Evolutionary conservation across 1,140 invertebrate genomes (phyloP), one percentile per base, ranked within the genome.

Genomic region (Aphidius gifuensis): DNA sequence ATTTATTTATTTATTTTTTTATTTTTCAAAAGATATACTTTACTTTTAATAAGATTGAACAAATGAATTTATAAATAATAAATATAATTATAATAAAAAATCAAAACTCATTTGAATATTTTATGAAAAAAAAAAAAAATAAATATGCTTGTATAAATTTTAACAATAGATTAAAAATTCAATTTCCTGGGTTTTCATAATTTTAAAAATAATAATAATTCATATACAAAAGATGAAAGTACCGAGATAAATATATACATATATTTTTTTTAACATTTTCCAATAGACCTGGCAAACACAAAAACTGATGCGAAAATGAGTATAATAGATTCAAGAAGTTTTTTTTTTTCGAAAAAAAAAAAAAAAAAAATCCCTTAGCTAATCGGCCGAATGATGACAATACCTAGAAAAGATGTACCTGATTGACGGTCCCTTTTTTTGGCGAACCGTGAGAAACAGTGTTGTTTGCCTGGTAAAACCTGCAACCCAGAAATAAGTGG

Each of bases 401-500:
- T 73, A 60, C 61, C 50, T 60, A 43, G 50, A 44, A 16, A 66
- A 69, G 64, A 67, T 70, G 64, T 59, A 65, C 64, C 60, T 60
- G 48, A 48, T 61, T 61, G 70, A 64, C 67, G 61, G 69, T 67
- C 65, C 67, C 70, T 70, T 72, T 32, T 32, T 68, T 65, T 65
- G 59, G 65, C 64, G 44, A 62, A 70, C 69, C 74, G 74, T 76
- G 74, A 74, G 72, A 76, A 76, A 74, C 70, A 70, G 61, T 70
- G 54, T 67, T 53, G 53, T 54, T 58, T n/a, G 60, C 21, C 9
- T 47, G 43, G 40, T 16, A 46, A 16, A 47, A 58, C 16, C 59
- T 50, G 3, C 47, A 63, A 32, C 23, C 23, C 4, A 32, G 23
- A 32, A 32, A 16, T 0, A 16, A 3, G 23, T 32, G 51, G 32